Base-by-base conservation (phyloP, 2,888 invertebrate species). In the Mayetiola destructor region DNA sequence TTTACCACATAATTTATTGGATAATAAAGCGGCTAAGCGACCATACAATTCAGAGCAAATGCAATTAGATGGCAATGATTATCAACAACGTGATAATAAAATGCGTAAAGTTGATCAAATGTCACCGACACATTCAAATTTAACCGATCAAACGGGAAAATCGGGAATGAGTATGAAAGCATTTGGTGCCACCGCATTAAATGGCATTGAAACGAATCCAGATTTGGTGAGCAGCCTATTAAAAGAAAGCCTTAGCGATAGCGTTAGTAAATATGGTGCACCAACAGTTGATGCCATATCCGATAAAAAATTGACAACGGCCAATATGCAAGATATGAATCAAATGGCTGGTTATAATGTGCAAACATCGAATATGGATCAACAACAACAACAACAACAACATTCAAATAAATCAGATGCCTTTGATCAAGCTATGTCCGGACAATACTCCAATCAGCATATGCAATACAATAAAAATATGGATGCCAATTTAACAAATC, bases 201-300 rank as follows among this genome's bases (percentile, higher is more conserved):
- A 84, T 63, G 82, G 82, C 8, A 80, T 84, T 12, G 84, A 84
- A 69, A 84, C 84, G 0, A 82, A 84, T 64, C 83, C 84, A 27
- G 80, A 80, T 8, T 63, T 84, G 63, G 84, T 84, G 27, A 82
- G 84, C n/a, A 82, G 79, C 64, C 68, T 84, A 40, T 68, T 84
- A 1, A 84, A 84, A 65, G 84, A 84, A 61, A 78, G 79, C 60
- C 67, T 80, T 55, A 79, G 48, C 14, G 55, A 69, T 57, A 65
- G n/a, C 61, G 62, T 63, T 29, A 63, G 57, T 32, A 64, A 63
- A 56, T 63, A 61, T 59, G 56, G 21, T 53, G 20, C 52, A 27
- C 4, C 23, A 35, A 42, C 56, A 40, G 9, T 40, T 4, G n/a
- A 10, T 40, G 20, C 6, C 20, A n/a, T n/a, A n/a, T n/a, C n/a